Evolutionary conservation across 2,888 invertebrate species (phyloP).

Genomic region (Pherbina coryleti): DNA sequence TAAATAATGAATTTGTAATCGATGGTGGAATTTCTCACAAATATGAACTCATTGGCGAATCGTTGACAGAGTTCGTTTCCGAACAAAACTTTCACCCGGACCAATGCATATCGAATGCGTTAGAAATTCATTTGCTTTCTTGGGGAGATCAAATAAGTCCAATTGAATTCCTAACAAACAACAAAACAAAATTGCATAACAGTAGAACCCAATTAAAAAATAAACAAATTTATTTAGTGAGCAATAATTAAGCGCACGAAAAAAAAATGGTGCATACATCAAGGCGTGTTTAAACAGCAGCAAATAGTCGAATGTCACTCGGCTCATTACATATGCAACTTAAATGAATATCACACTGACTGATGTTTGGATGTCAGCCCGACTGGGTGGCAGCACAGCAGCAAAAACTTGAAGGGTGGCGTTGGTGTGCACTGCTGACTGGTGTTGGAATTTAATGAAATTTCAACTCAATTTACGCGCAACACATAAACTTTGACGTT

Average conservation of each 20-base stretch:
- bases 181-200: background rate
- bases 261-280: background rate
- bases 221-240: too few species aligned
- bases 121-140: too few species aligned
- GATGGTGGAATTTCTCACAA: too few species aligned
- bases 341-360: background rate
- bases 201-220: background rate
- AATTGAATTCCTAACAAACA: background rate
- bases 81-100: too few species aligned
- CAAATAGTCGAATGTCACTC: background rate
- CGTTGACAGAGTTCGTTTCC: too few species aligned
- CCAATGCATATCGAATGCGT: too few species aligned
- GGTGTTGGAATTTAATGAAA: slow-evolving; percentile 35
- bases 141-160: too few species aligned
- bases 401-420: background rate
- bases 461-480: slow-evolving; percentile 29
- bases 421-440: background rate
- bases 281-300: background rate
- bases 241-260: slow-evolving; percentile 17
- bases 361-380: background rate
- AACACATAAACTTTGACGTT: slow-evolving; percentile 22
- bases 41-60: too few species aligned
- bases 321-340: slow-evolving; percentile 11
- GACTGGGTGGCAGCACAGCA: background rate
- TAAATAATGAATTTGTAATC: too few species aligned